Conservation (phyloP, 2,888 invertebrate species). For the Pedicia rivosa region DNA sequence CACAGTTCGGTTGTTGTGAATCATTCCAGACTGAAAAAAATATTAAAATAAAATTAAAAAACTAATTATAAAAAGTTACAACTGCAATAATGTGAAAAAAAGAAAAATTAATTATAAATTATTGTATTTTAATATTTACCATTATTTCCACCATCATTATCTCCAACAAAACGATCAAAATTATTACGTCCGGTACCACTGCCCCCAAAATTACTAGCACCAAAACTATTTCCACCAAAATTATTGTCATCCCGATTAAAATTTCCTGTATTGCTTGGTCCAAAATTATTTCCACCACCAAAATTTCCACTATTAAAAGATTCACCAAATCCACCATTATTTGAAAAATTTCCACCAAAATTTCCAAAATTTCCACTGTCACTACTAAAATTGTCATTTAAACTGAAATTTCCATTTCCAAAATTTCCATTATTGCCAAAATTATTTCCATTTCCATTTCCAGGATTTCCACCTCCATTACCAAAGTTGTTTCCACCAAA, state of each 20-base stretch:
- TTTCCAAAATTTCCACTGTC: constrained; percentile 7
- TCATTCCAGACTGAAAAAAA: no score
- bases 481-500: not conserved
- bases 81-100: not conserved
- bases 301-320: constrained; percentile 24
- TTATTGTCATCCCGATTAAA: constrained; percentile 3
- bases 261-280: constrained; percentile 8
- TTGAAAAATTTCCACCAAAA: constrained; percentile 15
- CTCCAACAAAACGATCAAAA: constrained; percentile 2
- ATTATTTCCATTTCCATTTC: constrained; percentile 16
- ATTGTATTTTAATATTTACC: not conserved
- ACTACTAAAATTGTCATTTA: constrained; percentile 12
- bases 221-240: constrained; percentile 7
- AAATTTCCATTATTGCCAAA: constrained; percentile 12
- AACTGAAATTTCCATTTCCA: constrained; percentile 11
- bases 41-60: no score
- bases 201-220: constrained; percentile 15
- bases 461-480: not conserved
- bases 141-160: constrained; percentile 6
- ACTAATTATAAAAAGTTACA: not conserved
- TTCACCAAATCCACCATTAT: constrained; percentile 22
- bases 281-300: constrained; percentile 6
- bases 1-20: constrained; percentile 16
- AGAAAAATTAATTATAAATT: not conserved
- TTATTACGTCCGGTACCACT: constrained; percentile 13